phyloP scores from a whole-genome alignment of 2,113 vertebrate genomes.

The Cairina moschata region DNA sequence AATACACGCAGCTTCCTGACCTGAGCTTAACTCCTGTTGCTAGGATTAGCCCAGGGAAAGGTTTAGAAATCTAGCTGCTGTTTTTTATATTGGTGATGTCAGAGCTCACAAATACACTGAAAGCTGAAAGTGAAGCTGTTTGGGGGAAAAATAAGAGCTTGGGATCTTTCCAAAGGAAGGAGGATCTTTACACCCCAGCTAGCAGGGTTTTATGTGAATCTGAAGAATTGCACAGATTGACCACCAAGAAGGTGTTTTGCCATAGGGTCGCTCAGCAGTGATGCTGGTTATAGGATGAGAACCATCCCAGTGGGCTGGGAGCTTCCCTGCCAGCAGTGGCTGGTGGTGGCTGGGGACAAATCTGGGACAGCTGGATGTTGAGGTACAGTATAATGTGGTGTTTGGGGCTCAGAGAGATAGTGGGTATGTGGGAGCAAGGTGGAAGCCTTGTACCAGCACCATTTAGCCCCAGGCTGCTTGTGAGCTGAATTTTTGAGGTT shows the following conservation, averaged over 20 bases:
- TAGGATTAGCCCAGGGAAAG: background rate
- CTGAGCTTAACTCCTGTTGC: background rate
- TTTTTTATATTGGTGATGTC: background rate
- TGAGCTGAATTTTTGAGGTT: background rate
- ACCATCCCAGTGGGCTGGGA: accelerated
- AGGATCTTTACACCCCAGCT: background rate
- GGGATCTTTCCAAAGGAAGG: background rate
- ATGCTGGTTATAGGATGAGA: background rate
- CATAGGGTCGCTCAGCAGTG: background rate
- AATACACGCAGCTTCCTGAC: background rate
- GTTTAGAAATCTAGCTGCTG: background rate
- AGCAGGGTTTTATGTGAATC: background rate
- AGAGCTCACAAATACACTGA: background rate
- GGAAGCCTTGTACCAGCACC: background rate
- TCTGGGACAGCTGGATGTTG: background rate
- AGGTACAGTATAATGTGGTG: background rate
- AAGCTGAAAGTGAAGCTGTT: background rate
- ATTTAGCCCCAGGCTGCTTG: background rate
- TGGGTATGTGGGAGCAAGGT: background rate
- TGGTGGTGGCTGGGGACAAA: background rate
- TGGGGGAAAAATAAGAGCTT: background rate
- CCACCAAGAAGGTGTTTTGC: background rate
- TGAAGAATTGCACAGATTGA: background rate
- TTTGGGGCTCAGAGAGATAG: background rate
- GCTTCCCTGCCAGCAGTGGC: background rate